Base-by-base conservation (phyloP, 1,140 invertebrate genomes). In the Probaryconus sp. region DNA sequence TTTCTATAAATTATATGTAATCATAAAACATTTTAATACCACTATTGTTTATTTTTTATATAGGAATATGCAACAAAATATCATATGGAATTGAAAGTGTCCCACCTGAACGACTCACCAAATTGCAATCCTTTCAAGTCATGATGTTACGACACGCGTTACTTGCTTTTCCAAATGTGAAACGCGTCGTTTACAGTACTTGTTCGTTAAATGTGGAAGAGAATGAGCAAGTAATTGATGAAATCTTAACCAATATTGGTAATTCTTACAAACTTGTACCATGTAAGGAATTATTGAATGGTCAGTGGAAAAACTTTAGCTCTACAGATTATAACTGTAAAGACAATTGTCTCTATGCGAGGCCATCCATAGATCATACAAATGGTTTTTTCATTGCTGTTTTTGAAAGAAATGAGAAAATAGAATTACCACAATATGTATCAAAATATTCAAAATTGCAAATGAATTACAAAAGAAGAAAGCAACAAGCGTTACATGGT, bases 361-460 rank as follows among this genome's bases (percentile, higher is more conserved):
- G 88, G 65, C 91, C 93, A 0, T 90, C 94, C 7, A 81, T 87
- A 2, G 95, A 97, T 88, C 85, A 92, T 2, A 97, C 96, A 0
- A 97, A 95, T 87, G 97, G 97, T 17, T 98, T 99, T 86, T 99
- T 99, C 88, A 89, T 98, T 11, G 96, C 96, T 5, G 90, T 97
- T 37, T 94, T 99, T 82, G 93, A 95, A 80, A 89, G 90, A 80
- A 88, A 86, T 45, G 73, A 75, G 5, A 65, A 83, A 3, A 76
- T 82, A 3, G 70, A 76, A 3, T 38, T 87, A 30, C 61, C 58
- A 4, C 9, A 31, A n/a, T 43, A 71, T 33, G 4, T 16, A 31
- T 31, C 3, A 17, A 11, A 26, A 11, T 20, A 7, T 20, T 3
- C 7, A 10, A 40, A 10, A 18, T 1, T 14, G 45, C 43, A 13